Evolutionary conservation across 2,113 vertebrate species (phyloP).

Genomic region (Vombatus ursinus): DNA sequence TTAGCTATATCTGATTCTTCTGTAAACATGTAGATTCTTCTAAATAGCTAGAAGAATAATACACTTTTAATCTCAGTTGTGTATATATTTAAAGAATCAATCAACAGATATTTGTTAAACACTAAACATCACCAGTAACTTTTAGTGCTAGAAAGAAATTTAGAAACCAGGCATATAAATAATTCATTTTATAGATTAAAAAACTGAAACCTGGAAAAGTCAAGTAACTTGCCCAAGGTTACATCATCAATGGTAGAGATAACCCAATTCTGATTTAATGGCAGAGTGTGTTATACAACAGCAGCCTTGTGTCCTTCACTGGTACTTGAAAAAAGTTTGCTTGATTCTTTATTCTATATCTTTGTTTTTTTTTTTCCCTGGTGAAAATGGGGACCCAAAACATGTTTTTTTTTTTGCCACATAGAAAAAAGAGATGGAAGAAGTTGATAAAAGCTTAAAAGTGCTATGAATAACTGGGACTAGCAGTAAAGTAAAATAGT

Average conservation of each 20-base stretch:
- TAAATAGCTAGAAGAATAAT: background rate
- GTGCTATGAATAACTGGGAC: background rate
- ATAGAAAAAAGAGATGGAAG: background rate
- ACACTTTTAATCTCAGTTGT: background rate
- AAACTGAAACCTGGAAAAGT: background rate
- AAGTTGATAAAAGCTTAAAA: background rate
- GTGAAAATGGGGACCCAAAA: background rate
- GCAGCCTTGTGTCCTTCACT: background rate
- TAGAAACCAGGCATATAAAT: background rate
- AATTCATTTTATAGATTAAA: background rate
- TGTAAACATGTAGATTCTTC: background rate
- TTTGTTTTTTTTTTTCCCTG: background rate
- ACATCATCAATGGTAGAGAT: background rate
- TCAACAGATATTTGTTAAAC: background rate
- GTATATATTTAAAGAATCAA: background rate
- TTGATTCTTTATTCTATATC: background rate
- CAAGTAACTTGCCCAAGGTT: background rate
- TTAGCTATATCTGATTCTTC: background rate
- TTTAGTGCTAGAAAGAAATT: background rate
- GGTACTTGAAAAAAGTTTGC: background rate
- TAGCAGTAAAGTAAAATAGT: background rate
- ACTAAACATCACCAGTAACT: background rate
- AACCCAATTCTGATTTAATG: background rate
- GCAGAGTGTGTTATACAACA: background rate
- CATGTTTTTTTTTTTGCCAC: background rate